phyloP scores from a whole-genome alignment of 2,888 invertebrate genomes.

The Strigamia maritima region DNA sequence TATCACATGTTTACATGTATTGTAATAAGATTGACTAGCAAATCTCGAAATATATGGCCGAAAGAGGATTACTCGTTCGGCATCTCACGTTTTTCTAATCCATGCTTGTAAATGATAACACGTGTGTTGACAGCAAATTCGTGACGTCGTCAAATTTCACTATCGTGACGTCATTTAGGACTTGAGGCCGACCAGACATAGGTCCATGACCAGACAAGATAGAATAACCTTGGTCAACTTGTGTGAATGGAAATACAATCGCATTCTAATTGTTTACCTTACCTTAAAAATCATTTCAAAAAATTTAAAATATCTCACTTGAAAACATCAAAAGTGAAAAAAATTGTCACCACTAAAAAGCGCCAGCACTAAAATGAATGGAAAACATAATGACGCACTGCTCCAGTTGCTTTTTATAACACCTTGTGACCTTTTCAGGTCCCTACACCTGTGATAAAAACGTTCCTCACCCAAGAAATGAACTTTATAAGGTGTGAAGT shows the following conservation, averaged over 20 bases:
- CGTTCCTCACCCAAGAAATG: background rate
- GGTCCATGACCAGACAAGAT: constrained; percentile 3
- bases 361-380: background rate
- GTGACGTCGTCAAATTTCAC: background rate
- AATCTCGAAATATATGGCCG: background rate
- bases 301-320: background rate
- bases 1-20: background rate
- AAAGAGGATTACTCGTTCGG: background rate
- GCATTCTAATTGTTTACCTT: too few species aligned
- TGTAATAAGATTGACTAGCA: background rate
- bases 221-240: background rate
- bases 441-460: constrained; percentile 15
- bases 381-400: background rate
- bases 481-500: background rate
- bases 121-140: background rate
- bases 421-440: constrained; percentile 8
- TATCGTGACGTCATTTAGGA: background rate
- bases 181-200: constrained; percentile 10
- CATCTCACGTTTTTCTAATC: background rate
- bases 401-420: constrained; percentile 15
- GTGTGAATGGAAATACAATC: background rate
- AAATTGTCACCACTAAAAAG: background rate
- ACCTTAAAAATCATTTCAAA: background rate
- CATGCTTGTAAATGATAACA: background rate
- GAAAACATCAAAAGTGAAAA: background rate